Percentiles rank a stretch among this genome's conserved stretches.
Conservation (phyloP, 2,797 vertebrate genomes). For the Aplochiton taeniatus region DNA sequence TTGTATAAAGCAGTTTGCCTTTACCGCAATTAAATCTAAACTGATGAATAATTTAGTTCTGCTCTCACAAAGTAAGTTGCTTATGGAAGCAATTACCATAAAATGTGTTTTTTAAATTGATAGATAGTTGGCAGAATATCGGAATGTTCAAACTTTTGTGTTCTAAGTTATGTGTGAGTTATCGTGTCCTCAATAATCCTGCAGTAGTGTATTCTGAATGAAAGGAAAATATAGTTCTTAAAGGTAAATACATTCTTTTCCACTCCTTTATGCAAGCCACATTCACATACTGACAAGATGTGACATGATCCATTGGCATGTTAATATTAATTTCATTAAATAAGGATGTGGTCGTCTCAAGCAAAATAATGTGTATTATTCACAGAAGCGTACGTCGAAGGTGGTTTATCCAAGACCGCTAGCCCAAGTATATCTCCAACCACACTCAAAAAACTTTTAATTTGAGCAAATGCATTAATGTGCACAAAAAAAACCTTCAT, state of each 20-base stretch:
- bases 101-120: no score
- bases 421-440: no score
- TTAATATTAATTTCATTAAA: conserved; percentile 40
- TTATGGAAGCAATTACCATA: no score
- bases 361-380: conserved; percentile 26
- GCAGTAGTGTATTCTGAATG: conserved; percentile 28
- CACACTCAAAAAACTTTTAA: no score
- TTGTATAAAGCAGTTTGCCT: no score
- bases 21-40: no score
- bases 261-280: conserved; percentile 43
- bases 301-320: conserved; percentile 16
- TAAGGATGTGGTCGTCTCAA: conserved; percentile 25
- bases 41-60: no score
- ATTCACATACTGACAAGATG: conserved; percentile 34
- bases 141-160: no score
- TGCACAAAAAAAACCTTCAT: conserved; percentile 14
- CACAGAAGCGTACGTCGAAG: conserved; percentile 1
- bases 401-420: conserved; percentile 15
- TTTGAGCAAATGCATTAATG: not conserved
- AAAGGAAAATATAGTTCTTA: conserved; percentile 34
- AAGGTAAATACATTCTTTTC: conserved; percentile 53
- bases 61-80: no score
- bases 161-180: no score
- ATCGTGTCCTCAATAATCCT: not conserved
- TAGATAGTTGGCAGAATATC: no score